Evolutionary conservation across 37 sponge, comb jelly and placozoan genomes (phyloP).

Genomic region (Cliona cf. orientalis): DNA sequence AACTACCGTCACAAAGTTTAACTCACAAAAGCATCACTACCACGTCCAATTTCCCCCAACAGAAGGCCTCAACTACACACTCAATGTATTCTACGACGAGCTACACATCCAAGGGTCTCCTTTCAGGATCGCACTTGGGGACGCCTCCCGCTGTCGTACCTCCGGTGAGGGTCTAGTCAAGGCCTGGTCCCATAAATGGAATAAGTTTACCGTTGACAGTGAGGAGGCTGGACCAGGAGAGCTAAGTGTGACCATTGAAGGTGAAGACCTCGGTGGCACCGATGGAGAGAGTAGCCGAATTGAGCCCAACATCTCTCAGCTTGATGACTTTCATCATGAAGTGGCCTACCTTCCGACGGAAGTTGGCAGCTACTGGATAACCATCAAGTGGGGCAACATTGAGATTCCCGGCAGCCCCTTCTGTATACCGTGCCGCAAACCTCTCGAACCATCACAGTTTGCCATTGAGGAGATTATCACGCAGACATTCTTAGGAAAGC

Average conservation of each 20-base stretch:
- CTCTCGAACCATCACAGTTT: conserved; percentile 37
- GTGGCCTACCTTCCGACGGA: conserved; percentile 64
- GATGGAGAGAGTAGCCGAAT: conserved; percentile 35
- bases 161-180: conserved; percentile 76
- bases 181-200: conserved; percentile 32
- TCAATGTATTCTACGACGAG: conserved; percentile 69
- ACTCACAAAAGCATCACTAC: conserved; percentile 40
- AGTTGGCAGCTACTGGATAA: conserved; percentile 57
- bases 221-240: conserved; percentile 65
- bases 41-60: conserved; percentile 54
- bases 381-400: conserved; percentile 63
- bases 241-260: conserved; percentile 44
- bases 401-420: conserved; percentile 81
- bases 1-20: conserved; percentile 21
- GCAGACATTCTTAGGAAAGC: conserved; percentile 26
- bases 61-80: conserved; percentile 52
- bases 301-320: conserved; percentile 25
- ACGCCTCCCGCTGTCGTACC: conserved; percentile 41
- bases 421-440: conserved; percentile 35
- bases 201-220: conserved; percentile 49
- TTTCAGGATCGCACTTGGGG: conserved; percentile 67
- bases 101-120: conserved; percentile 82
- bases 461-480: conserved; percentile 14
- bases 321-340: conserved; percentile 37
- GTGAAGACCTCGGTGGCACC: conserved; percentile 30